Evolutionary conservation across 2,797 vertebrate species (phyloP), one percentile per base, ranked within the genome.

Genomic region (Arctocebus calabarensis): DNA sequence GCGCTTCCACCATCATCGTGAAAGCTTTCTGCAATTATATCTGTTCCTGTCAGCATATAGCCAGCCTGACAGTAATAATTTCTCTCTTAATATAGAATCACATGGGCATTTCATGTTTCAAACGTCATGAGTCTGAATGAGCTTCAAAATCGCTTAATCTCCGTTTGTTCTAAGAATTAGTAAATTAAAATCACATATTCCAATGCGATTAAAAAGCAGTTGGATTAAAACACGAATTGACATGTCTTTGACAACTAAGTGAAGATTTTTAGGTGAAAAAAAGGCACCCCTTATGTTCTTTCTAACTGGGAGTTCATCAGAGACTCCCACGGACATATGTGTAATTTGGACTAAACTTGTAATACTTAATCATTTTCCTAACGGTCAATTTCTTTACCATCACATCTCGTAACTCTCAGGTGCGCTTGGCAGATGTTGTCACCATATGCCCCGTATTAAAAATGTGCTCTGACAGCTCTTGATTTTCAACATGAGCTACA

Each of bases 321-420:
- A 1, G 74, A 70, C 61, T 29, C 1, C 11, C 52, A 27, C 40
- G 11, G 17, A 66, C 19, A 55, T 77, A 87, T 88, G 86, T 45
- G 62, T 96, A 48, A 82, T 94, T 94, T 83, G 10, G 84, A 79
- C 82, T 91, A 0, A 85, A 52, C 86, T 92, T 91, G 7, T n/a
- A n/a, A 55, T 75, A 43, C 57, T 40, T 43, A 75, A 93, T 82
- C n/a, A 9, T 25, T 43, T 59, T 71, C 27, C 40, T 82, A 84
- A 96, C 74, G 45, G 48, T 52, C 96, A 84, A 78, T 92, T 90
- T 61, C 25, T 48, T 96, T 71, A 90, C 57, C 29, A 45, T 13
- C 29, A 3, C 61, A 61, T 81, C 55, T 73, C 0, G 2, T 55
- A 34, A 62, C 1, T 68, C 78, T 45, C 40, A 0, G 5, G 9